Percentiles rank a stretch among this genome's conserved stretches.
Conservation (phyloP, 2,113 vertebrate species). For the Colaptes auratus region DNA sequence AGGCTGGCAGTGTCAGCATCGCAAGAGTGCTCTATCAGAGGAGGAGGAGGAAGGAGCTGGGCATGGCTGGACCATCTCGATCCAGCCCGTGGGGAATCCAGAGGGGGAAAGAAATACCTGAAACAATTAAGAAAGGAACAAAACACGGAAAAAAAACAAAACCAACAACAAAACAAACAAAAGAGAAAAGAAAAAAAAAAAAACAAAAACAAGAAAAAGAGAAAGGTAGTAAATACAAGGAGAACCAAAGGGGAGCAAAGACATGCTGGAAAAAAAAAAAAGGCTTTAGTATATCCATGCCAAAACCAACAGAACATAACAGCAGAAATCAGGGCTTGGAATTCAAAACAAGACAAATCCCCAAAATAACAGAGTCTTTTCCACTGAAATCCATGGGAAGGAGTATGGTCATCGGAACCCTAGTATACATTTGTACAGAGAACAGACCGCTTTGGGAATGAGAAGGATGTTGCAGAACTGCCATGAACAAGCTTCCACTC, state of each 20-base stretch:
- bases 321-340: slow-evolving; percentile 72
- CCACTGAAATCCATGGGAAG: slow-evolving; percentile 45
- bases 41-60: slow-evolving; percentile 90
- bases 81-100: slow-evolving; percentile 91
- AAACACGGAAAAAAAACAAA: slow-evolving; percentile 74
- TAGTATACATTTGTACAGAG: slow-evolving; percentile 45
- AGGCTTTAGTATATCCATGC: slow-evolving; percentile 78
- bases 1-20: slow-evolving; percentile 85
- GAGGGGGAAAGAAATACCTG: slow-evolving; percentile 96
- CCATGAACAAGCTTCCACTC: slow-evolving; percentile 21
- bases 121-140: slow-evolving; percentile 84
- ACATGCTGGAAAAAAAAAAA: slow-evolving; percentile 78
- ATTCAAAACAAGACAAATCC: slow-evolving; percentile 72
- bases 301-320: slow-evolving; percentile 75
- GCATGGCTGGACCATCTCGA: slow-evolving; percentile 88
- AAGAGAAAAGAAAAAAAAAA: slow-evolving; percentile 22
- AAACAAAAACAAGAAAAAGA: slow-evolving; percentile 72
- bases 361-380: slow-evolving; percentile 58
- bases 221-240: slow-evolving; percentile 80
- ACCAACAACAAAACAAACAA: slow-evolving; percentile 24
- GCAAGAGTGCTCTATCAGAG: slow-evolving; percentile 89
- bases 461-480: slow-evolving; percentile 17
- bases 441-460: slow-evolving; percentile 38
- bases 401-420: background rate
- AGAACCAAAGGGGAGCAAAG: slow-evolving; percentile 79